phyloP scores from a whole-genome alignment of 2,888 invertebrate species.

The Stictocephala bisonia region DNA sequence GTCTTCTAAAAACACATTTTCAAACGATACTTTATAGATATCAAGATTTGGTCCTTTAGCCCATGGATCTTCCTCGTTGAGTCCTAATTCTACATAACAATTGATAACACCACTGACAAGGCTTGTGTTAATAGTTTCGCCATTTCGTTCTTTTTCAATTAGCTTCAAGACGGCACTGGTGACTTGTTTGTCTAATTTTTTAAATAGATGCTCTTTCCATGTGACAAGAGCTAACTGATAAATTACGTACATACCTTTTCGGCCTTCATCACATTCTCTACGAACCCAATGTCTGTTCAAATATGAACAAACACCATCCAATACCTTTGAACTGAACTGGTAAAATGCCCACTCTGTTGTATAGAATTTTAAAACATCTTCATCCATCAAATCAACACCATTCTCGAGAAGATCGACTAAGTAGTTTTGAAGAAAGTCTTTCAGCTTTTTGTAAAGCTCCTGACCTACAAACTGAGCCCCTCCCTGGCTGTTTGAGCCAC shows the following conservation, averaged over 20 bases:
- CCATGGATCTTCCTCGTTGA: constrained; percentile 93
- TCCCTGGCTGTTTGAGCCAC: constrained; percentile 64
- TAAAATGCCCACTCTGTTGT: constrained; percentile 98
- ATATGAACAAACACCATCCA: constrained; percentile 98
- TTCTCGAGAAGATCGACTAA: constrained; percentile 83
- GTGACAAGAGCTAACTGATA: constrained; percentile 97
- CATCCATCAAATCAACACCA: constrained; percentile 92
- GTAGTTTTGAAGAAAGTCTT: constrained; percentile 91
- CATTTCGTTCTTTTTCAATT: constrained; percentile 95
- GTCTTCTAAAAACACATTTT: constrained; percentile 93
- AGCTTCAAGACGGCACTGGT: constrained; percentile 97
- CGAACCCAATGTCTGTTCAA: constrained; percentile 99
- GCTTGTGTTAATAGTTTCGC: constrained; percentile 96
- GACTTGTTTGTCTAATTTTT: constrained; percentile 93
- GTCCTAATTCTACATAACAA: constrained; percentile 91
- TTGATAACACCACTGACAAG: constrained; percentile 98
- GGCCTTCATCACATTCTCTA: constrained; percentile 97
- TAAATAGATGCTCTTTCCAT: constrained; percentile 97
- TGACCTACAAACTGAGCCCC: constrained; percentile 98
- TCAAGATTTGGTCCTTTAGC: constrained; percentile 82
- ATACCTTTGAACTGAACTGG: constrained; percentile 96
- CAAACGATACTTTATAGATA: constrained; percentile 95
- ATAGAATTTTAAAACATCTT: constrained; percentile 95
- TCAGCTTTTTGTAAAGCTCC: constrained; percentile 94
- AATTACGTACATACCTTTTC: constrained; percentile 97